Base-by-base conservation (phyloP, 2,113 vertebrate genomes). In the Hydrolagus affinis region DNA sequence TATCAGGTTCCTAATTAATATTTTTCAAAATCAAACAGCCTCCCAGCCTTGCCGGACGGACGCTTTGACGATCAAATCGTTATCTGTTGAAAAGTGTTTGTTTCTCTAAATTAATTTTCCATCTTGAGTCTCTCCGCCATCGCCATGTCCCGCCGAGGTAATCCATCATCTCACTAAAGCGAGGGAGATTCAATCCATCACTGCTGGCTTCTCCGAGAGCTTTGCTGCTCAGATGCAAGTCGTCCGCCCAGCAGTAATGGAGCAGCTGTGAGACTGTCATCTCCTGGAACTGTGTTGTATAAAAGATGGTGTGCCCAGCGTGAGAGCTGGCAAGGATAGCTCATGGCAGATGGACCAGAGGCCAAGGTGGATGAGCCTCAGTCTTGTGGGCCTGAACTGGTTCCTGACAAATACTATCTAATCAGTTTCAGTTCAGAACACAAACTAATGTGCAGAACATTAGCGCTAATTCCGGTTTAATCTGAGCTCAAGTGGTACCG, bases 391-490 rank as follows among this genome's bases (percentile, higher is more conserved):
- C 92, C 86, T 89, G 90, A 93, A 92, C 92, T 93, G 89, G 90
- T 94, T 94, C 93, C 94, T 94, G 93, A 95, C 91, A 92, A 94
- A 95, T 93, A 93, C 91, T 91, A 87, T 88, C 93, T 92, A 91
- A 94, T 94, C 91, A 92, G 93, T 95, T 95, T 92, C 90, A 94
- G 91, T 85, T 92, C 93, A 94, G 92, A 89, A 91, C 91, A 91
- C 93, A 92, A 91, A 90, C 92, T 94, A 95, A 94, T 94, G 94
- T 94, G 91, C 93, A 92, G 91, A 94, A 93, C 94, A 92, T 94
- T 93, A 91, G 90, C 90, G 91, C 92, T 95, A 95, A 95, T 95
- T 91, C 92, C 91, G 91, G 93, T 93, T 94, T 94, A 95, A 95
- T 94, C 93, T 93, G 91, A 91, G 92, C 94, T 94, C 93, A 95